Percentiles rank a stretch among this genome's conserved stretches.
These are phyloP conservation scores for Ophion obscuratus DNA, from an alignment of 2,888 invertebrate genomes.

Conservation along the genomic window DNA sequence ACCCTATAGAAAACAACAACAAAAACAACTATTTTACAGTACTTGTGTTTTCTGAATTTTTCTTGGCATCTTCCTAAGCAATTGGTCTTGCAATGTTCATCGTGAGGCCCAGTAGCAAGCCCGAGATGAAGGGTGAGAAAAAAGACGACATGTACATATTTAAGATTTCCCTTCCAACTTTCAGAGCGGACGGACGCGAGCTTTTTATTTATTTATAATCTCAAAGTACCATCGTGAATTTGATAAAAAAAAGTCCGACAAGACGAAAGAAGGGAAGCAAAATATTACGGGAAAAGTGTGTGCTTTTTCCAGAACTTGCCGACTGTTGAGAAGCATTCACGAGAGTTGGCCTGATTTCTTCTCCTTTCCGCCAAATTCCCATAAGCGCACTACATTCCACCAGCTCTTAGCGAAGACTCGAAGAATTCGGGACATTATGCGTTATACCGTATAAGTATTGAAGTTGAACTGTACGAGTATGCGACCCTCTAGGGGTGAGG, in stretches of 20 bases:
- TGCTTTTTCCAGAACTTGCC: constrained; percentile 25
- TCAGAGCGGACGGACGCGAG: neutral
- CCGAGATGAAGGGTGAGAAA: neutral
- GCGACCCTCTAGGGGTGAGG: constrained; percentile 4
- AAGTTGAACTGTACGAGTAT: constrained; percentile 6
- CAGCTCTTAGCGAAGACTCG: neutral
- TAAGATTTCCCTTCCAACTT: constrained; percentile 16
- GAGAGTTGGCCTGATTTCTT: constrained; percentile 40
- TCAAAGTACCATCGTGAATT: constrained; percentile 48
- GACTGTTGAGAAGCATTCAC: constrained; percentile 6
- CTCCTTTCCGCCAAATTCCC: constrained; percentile 2
- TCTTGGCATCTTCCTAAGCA: neutral
- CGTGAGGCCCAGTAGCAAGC: neutral
- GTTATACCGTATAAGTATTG: constrained; percentile 5
- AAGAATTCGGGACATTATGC: neutral
- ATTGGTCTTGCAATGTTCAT: neutral
- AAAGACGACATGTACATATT: neutral
- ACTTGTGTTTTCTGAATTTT: neutral
- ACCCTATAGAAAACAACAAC: too few species aligned
- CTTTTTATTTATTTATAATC: constrained; percentile 53
- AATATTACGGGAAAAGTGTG: constrained; percentile 3
- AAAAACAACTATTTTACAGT: neutral
- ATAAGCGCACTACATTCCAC: neutral
- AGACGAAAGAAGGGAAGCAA: constrained; percentile 8
- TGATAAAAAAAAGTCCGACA: constrained; percentile 59